Percentiles rank a stretch among this genome's conserved stretches.
phyloP scores from a whole-genome alignment of 2,113 vertebrate genomes.

The Phaethon lepturus region DNA sequence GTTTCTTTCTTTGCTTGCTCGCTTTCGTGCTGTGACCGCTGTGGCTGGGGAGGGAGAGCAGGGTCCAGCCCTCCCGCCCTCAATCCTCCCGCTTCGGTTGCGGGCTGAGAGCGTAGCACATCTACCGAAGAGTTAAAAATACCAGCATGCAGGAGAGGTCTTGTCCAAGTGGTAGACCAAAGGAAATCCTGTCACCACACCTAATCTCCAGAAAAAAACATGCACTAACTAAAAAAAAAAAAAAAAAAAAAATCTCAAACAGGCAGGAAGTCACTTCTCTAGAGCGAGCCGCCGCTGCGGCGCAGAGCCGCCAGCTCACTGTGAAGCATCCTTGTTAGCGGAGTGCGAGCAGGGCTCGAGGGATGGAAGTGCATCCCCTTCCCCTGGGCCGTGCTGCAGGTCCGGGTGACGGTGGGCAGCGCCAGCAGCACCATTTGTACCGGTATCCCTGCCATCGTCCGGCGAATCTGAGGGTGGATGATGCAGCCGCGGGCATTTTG shows the following conservation, averaged over 20 bases:
- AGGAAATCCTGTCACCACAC: slow-evolving; percentile 69
- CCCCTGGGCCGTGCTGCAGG: background rate
- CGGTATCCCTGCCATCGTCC: background rate
- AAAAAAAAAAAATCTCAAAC: background rate
- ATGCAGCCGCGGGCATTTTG: accelerated
- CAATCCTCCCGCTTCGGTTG: accelerated
- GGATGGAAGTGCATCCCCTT: background rate
- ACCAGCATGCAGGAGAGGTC: background rate
- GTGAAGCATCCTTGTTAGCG: background rate
- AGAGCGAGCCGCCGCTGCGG: background rate
- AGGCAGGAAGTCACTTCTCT: slow-evolving; percentile 38
- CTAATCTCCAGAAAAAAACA: slow-evolving; percentile 15
- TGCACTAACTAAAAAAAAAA: background rate
- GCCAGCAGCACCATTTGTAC: background rate
- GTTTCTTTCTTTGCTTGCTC: background rate
- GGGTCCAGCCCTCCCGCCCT: background rate
- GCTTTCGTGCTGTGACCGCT: accelerated
- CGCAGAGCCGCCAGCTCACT: background rate
- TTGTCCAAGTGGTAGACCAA: slow-evolving; percentile 52
- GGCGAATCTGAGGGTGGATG: background rate
- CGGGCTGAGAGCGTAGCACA: accelerated
- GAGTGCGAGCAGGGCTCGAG: background rate
- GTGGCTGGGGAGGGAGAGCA: background rate
- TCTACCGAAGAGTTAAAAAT: slow-evolving; percentile 26
- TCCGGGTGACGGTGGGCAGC: background rate